These are phyloP conservation scores for Nilaparvata lugens DNA, from an alignment of 1,140 invertebrate species.

Conservation along the genomic window DNA sequence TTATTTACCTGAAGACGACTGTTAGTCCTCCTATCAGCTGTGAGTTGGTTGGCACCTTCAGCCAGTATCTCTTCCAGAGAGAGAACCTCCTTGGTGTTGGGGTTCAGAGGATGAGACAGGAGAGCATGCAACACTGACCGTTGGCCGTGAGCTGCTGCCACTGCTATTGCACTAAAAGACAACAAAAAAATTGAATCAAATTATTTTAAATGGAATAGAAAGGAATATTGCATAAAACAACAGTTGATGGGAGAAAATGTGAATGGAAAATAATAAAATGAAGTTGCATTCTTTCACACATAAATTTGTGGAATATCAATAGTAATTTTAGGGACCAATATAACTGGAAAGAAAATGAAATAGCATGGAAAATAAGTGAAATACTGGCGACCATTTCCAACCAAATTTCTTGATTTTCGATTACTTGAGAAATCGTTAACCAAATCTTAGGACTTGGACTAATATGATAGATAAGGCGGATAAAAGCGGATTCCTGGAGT, in stretches of 20 bases:
- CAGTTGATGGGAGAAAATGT: too few relatives aligned
- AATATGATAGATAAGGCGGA: too few relatives aligned
- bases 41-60: slow-evolving; percentile 50
- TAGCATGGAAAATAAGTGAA: too few relatives aligned
- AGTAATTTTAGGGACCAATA: too few relatives aligned
- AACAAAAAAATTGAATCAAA: not conserved
- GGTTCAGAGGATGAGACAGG: slow-evolving; percentile 60
- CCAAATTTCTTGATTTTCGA: too few relatives aligned
- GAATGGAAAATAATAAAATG: not conserved
- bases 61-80: slow-evolving; percentile 85
- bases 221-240: too few relatives aligned
- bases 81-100: slow-evolving; percentile 59
- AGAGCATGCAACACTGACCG: slow-evolving; percentile 64
- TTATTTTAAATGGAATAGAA: not conserved
- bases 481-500: too few relatives aligned
- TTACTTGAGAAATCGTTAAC: too few relatives aligned
- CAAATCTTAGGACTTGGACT: too few relatives aligned
- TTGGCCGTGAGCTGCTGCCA: slow-evolving; percentile 78
- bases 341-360: too few relatives aligned
- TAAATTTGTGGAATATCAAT: not conserved
- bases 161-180: slow-evolving; percentile 61
- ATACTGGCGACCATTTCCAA: too few relatives aligned
- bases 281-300: not conserved
- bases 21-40: slow-evolving; percentile 26
- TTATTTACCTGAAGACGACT: slow-evolving; percentile 16